A percentile compares a stretch with the other conserved stretches of the same genome.
Conservation (phyloP, 2,888 invertebrate species). For the Ophion obscuratus region DNA sequence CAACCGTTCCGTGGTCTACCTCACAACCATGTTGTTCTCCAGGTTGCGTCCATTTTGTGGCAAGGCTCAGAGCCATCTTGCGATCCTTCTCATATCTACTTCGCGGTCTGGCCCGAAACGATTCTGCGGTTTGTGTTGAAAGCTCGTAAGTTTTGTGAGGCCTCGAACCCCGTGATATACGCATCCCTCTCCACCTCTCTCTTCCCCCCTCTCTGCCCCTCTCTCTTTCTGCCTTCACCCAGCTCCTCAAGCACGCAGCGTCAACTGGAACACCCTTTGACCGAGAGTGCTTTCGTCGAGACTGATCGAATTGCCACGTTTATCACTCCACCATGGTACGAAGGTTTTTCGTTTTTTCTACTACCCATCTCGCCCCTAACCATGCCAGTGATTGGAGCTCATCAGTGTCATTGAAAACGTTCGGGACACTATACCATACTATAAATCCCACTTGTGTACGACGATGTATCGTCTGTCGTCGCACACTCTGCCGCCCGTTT, state of each 20-base stretch:
- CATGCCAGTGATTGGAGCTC: slow-evolving; percentile 26
- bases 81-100: not conserved
- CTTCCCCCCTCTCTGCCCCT: not conserved
- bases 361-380: too few relatives aligned
- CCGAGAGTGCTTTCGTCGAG: slow-evolving; percentile 29
- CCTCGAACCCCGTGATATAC: too few relatives aligned
- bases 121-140: too few relatives aligned
- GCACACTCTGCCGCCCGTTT: slow-evolving; percentile 3
- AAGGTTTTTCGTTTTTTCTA: not conserved
- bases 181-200: not conserved
- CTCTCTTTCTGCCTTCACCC: slow-evolving; percentile 16
- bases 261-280: slow-evolving; percentile 7
- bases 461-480: not conserved
- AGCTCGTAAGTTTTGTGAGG: too few relatives aligned
- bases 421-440: not conserved
- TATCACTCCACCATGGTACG: not conserved
- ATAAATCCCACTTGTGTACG: slow-evolving; percentile 9
- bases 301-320: slow-evolving; percentile 37
- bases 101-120: too few relatives aligned
- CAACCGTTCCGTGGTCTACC: too few relatives aligned
- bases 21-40: too few relatives aligned
- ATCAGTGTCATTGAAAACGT: slow-evolving; percentile 39
- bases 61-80: too few relatives aligned
- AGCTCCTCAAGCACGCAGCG: slow-evolving; percentile 2
- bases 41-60: too few relatives aligned